Base-by-base conservation (phyloP, 2,888 invertebrate species). In the Drosophila fulvimacula region DNA sequence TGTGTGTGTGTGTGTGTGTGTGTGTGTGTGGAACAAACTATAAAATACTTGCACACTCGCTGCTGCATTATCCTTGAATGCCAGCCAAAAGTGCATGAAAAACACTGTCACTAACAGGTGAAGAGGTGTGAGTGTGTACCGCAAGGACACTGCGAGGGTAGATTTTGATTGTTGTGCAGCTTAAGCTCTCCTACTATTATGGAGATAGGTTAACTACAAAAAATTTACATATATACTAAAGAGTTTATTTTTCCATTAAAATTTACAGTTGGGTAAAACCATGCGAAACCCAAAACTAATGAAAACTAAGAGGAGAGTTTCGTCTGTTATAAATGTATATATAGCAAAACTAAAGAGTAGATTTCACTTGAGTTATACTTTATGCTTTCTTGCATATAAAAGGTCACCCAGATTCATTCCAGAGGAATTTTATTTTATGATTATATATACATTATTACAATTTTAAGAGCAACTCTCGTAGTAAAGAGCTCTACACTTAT, bases 41-140 rank as follows among this genome's bases (percentile, higher is more conserved):
- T 62, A 76, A 79, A 76, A 62, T 69, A 62, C 65, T 60, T 39
- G 48, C 51, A 57, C 32, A 62, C 21, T 46, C 34, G 67, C 46
- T 73, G 59, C 44, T 42, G 79, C 62, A 81, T 64, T 66, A 76
- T 76, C 68, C 78, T 67, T 62, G 78, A 77, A 77, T 65, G 67
- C 56, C 62, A 49, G 58, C 58, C 44, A 71, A 76, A 76, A 62
- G 66, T 58, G 76, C 81, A 81, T 77, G 73, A 67, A 75, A 69
- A 71, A 64, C 41, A 36, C 70, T 73, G 64, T 73, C 70, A 58
- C 58, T 19, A 39, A 17, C 42, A 19, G 15, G 10, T 34, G 10
- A 36, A 30, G 38, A 34, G 51, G 57, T 41, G 24, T 42, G 60
- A 9, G 30, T 24, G 21, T 34, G 13, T 46, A 55, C 7, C 9